Percentiles rank a stretch among this genome's conserved stretches.
phyloP scores from a whole-genome alignment of 2,113 vertebrate species.

The Hypocryptadius cinnamomeus region DNA sequence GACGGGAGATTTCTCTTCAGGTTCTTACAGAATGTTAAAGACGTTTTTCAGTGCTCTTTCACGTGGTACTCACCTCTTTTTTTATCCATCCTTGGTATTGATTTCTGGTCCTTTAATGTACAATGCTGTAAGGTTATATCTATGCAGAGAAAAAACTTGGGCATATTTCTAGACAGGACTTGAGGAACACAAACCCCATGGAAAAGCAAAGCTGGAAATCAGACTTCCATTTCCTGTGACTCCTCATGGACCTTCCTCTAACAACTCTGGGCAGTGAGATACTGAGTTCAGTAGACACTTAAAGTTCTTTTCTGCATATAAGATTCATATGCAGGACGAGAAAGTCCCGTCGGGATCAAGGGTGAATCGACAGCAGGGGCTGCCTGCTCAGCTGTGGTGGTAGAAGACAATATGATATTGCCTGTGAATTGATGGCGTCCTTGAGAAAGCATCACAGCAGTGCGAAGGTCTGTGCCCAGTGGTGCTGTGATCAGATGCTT shows the following conservation, averaged over 20 bases:
- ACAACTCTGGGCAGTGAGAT: accelerated
- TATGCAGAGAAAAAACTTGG: neutral
- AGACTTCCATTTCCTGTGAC: neutral
- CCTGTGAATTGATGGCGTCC: constrained; percentile 27
- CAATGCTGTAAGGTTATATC: neutral
- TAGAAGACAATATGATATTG: constrained; percentile 2
- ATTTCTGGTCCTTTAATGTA: neutral
- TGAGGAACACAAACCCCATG: neutral
- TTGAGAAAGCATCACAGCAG: neutral
- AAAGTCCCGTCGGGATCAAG: neutral
- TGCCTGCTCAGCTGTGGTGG: constrained; percentile 37
- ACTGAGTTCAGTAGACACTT: neutral
- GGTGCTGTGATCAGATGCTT: neutral
- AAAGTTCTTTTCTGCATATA: neutral
- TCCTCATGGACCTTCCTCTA: neutral
- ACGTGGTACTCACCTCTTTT: neutral
- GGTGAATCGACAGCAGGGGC: neutral
- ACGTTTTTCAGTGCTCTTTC: neutral
- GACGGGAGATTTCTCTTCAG: neutral
- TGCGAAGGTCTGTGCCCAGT: neutral
- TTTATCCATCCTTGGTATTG: neutral
- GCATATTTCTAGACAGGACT: neutral
- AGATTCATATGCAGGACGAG: neutral
- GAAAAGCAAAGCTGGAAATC: neutral
- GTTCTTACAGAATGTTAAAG: neutral